Evolutionary conservation across 2,888 invertebrate species (phyloP).

Genomic region (Drosophila prolongata): DNA sequence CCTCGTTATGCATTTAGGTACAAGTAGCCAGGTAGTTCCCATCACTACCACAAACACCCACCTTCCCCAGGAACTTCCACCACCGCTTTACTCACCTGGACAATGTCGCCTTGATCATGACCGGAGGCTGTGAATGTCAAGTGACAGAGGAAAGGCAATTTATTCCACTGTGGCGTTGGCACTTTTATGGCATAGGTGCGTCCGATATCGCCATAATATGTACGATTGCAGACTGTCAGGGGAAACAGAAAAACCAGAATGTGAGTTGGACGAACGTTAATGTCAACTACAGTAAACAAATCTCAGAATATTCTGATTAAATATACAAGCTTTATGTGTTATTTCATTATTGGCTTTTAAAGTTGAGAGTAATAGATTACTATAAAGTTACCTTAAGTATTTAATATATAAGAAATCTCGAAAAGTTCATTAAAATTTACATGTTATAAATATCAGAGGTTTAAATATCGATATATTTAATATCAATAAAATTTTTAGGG

Average conservation of each 20-base stretch:
- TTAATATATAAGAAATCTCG: no score
- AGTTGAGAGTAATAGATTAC: no score
- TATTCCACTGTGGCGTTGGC: slow-evolving; percentile 89
- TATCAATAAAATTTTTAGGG: no score
- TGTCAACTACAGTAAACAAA: slow-evolving; percentile 1
- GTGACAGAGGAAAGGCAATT: slow-evolving; percentile 94
- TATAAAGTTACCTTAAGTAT: no score
- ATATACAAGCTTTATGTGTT: no score
- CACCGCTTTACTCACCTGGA: slow-evolving; percentile 87
- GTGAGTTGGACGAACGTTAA: slow-evolving; percentile 1
- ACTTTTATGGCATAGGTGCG: slow-evolving; percentile 92
- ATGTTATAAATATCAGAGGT: no score
- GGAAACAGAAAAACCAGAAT: slow-evolving; percentile 26
- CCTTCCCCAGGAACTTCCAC: background rate
- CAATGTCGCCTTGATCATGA: slow-evolving; percentile 93
- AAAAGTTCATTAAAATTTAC: no score
- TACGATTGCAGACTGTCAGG: slow-evolving; percentile 91
- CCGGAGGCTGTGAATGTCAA: slow-evolving; percentile 96
- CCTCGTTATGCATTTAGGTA: background rate
- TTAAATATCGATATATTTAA: no score
- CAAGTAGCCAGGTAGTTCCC: background rate
- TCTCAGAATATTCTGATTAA: no score
- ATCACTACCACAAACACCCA: background rate
- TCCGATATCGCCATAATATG: slow-evolving; percentile 94
- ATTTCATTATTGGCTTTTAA: no score